Conservation (phyloP, 2,888 invertebrate species). For the Prosapia bicincta region DNA sequence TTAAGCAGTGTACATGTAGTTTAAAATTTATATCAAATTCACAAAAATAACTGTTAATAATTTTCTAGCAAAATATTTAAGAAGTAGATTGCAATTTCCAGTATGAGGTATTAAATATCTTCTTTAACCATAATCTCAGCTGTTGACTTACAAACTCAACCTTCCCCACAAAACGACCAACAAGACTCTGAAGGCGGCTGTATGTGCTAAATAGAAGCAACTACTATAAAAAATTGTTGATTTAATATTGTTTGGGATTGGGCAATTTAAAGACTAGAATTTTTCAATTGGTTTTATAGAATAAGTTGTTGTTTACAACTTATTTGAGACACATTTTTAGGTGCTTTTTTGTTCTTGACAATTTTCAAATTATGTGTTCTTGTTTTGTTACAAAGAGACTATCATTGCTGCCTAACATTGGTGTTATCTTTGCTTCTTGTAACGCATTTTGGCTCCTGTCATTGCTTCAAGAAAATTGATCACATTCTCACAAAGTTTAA, state of each 20-base stretch:
- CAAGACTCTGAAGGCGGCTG: conserved; percentile 79
- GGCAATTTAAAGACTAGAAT: neutral
- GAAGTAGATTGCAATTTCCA: no score
- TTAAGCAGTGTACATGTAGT: no score
- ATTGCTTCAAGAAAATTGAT: neutral
- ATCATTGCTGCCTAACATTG: neutral
- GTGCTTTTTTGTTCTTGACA: neutral
- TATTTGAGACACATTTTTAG: neutral
- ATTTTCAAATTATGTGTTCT: neutral
- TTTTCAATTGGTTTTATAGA: neutral
- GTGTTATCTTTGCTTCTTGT: conserved; percentile 2
- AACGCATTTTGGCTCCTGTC: neutral
- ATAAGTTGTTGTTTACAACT: neutral
- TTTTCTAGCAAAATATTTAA: no score
- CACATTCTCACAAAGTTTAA: neutral
- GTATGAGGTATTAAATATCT: neutral
- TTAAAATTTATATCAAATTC: no score
- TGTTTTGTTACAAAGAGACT: neutral
- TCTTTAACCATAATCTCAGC: conserved; percentile 50
- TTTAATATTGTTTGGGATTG: neutral
- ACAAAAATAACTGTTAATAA: no score
- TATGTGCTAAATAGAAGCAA: conserved; percentile 61
- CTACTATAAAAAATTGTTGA: neutral
- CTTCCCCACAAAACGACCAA: conserved; percentile 73
- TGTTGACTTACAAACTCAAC: conserved; percentile 79